Evolutionary conservation across 2,888 invertebrate species (phyloP), one percentile per base, ranked within the genome.

Genomic region (Dasysyrphus tricinctus): DNA sequence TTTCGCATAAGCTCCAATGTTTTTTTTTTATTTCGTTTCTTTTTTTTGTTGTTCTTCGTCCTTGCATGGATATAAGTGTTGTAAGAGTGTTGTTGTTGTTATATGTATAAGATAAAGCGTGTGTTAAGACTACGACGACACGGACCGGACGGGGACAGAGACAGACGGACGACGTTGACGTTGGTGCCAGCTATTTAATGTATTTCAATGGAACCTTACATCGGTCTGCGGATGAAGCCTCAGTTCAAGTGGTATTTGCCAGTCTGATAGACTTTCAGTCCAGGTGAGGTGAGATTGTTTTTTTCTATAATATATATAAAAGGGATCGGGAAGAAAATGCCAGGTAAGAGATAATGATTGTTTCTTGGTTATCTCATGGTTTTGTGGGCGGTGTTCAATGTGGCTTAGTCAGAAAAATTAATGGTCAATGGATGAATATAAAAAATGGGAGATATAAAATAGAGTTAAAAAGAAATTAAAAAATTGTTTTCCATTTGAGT

Each of bases 181-280:
- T 19, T 44, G 42, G 59, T 59, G 61, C 39, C 61, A 77, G 77
- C 81, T 86, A 82, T 83, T 82, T 86, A 82, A 86, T 86, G 82
- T 86, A 86, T 86, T 86, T 86, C 82, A 86, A 82, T 82, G 82
- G 82, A 59, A 79, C 86, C 72, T 82, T 82, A 86, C 86, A 69
- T 75, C 29, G 77, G 81, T 77, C 47, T 69, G 24, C 24, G 51
- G 69, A 69, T 39, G 24, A 69, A 39, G 24, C 14, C 51, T 59
- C 59, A 59, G 5, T 49, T 34, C 37, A 37, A 51, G 37, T 69
- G 32, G 32, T 32, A 7, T 32, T 5, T 32, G 32, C 32, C 32
- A 73, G 32, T 85, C 61, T 47, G 76, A 69, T 77, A 81, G 57
- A 49, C 65, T 67, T 67, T 69, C 24, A 29, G 11, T 24, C 83